These are phyloP conservation scores for Aleiodes leptofemur DNA, from an alignment of 2,888 invertebrate genomes.

Conservation along the genomic window DNA sequence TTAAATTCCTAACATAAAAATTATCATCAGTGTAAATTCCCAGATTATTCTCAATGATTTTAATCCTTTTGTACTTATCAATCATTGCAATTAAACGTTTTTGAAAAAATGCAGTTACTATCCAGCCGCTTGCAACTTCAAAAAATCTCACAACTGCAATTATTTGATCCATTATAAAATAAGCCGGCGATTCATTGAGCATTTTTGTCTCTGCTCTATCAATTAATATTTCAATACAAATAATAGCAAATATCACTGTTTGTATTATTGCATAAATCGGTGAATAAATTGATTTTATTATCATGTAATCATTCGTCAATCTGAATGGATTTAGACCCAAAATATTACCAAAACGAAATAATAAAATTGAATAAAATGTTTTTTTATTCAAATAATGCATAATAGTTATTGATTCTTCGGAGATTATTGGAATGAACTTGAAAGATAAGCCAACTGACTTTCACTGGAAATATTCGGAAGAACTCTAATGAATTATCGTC, in stretches of 20 bases:
- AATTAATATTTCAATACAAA: background rate
- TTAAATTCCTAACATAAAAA: background rate
- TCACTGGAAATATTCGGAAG: background rate
- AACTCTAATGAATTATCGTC: background rate
- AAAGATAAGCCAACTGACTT: background rate
- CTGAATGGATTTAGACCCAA: conserved; percentile 12
- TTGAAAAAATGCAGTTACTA: background rate
- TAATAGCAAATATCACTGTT: background rate
- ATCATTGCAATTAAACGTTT: background rate
- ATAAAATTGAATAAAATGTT: background rate
- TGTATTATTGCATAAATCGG: background rate
- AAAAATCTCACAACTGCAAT: background rate
- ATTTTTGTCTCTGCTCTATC: background rate
- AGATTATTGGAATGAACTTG: background rate
- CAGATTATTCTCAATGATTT: background rate
- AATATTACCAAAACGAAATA: conserved; percentile 6
- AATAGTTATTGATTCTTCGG: background rate
- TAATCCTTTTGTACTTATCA: background rate
- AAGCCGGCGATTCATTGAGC: background rate
- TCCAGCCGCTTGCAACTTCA: conserved; percentile 6
- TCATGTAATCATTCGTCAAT: background rate
- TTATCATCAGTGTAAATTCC: conserved; percentile 7
- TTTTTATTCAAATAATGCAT: background rate
- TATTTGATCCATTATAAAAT: conserved; percentile 2
- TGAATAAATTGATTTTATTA: background rate